A percentile compares a stretch with the other conserved stretches of the same genome.
These are phyloP conservation scores for Anoplius nigerrimus DNA, from an alignment of 2,888 invertebrate genomes.

Conservation along the genomic window DNA sequence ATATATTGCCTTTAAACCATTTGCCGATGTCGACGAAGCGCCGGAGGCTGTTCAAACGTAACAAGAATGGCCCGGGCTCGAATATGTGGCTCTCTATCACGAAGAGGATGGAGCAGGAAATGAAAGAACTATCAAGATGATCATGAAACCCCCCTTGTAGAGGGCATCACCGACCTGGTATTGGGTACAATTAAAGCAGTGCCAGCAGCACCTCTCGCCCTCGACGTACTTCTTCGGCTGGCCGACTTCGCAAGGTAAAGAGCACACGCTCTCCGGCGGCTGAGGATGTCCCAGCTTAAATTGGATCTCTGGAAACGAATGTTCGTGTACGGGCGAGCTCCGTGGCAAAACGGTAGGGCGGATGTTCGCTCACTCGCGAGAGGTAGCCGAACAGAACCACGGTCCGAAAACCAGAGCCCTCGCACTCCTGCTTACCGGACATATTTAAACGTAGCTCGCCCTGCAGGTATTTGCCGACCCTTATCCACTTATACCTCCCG, in stretches of 20 bases:
- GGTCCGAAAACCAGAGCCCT: background rate
- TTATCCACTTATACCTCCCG: constrained; percentile 88
- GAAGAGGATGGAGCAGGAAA: background rate
- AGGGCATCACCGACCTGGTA: constrained; percentile 80
- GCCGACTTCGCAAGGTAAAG: constrained; percentile 89
- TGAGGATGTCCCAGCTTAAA: constrained; percentile 87
- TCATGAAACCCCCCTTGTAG: too few species aligned
- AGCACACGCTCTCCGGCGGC: constrained; percentile 93
- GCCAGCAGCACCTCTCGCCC: constrained; percentile 96
- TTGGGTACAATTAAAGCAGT: constrained; percentile 92
- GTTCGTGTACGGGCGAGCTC: constrained; percentile 5
- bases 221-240: constrained; percentile 95
- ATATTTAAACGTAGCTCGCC: constrained; percentile 88
- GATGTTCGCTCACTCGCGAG: constrained; percentile 2
- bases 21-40: too few species aligned
- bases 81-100: background rate
- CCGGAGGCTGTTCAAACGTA: too few species aligned
- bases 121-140: constrained; percentile 13
- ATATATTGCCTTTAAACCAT: too few species aligned
- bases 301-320: constrained; percentile 82
- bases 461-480: constrained; percentile 91
- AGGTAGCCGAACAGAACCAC: background rate
- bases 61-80: too few species aligned
- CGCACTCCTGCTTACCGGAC: constrained; percentile 79
- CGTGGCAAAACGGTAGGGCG: background rate